Evolutionary conservation across 2,888 invertebrate genomes (phyloP), one percentile per base, ranked within the genome.

Genomic region (Acanthosepion pharaonis): DNA sequence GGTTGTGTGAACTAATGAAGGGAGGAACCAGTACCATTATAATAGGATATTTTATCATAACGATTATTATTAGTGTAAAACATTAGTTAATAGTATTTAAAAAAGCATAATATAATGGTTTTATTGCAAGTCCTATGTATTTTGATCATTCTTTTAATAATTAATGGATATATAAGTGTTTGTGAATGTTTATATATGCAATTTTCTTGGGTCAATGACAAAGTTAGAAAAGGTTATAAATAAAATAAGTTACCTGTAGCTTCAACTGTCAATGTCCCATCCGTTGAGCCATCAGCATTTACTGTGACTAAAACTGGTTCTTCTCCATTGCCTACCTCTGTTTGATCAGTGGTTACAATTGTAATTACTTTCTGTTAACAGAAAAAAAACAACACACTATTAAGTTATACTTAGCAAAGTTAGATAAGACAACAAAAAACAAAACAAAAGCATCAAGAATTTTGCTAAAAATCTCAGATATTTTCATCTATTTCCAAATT

Each of bases 121-220:
- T 51, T 51, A 15, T 51, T 51, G 51, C 51, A 8, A 11, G 15
- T 51, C 51, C 51, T 51, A 51, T 51, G 51, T 11, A 51, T 51
- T 51, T 51, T 51, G 9, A 51, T 51, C 51, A 51, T 51, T 51
- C 51, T 51, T 51, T 51, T 51, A 5, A 15, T 51, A 51, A 15
- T 15, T 15, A 8, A 51, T 51, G 51, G 51, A 51, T 51, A 15
- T 51, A 51, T 51, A 51, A 51, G 51, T 51, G 51, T 11, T 15
- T 51, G 15, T 51, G 8, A 15, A 51, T 51, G 51, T 51, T 11
- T 15, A 15, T 51, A 51, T 51, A 15, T 51, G 5, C 96, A 96
- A 78, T 96, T 96, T 18, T 96, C 96, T 94, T 96, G 96, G 96
- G 96, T 95, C n/a, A 95, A 95, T 94, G 94, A 28, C n/a, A 55